Conservation (phyloP, 2,888 invertebrate species). For the Helleia helle region DNA sequence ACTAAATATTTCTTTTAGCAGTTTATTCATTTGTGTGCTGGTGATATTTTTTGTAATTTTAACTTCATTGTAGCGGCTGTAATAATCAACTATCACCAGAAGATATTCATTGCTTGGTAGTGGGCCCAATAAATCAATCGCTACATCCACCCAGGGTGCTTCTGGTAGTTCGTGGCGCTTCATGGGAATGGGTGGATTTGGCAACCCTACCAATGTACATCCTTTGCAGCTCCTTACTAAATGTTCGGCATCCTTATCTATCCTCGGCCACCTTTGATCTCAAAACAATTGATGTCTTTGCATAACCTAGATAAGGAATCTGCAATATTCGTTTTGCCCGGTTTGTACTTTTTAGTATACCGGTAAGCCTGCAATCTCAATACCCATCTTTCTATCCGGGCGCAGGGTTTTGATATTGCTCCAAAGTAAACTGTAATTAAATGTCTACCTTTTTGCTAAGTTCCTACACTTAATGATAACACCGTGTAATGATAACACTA, state of each 20-base stretch:
- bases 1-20: not conserved
- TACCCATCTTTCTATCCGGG: constrained; percentile 26
- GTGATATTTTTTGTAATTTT: constrained; percentile 15
- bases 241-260: constrained; percentile 26
- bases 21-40: too few species aligned
- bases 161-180: constrained; percentile 20
- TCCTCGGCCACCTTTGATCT: constrained; percentile 28
- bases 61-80: constrained; percentile 22
- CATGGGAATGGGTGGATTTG: constrained; percentile 18
- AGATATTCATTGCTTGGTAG: constrained; percentile 21
- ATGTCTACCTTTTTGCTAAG: too few species aligned
- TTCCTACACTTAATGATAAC: too few species aligned
- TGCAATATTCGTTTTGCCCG: not conserved
- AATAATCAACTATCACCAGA: constrained; percentile 24
- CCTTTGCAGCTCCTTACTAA: constrained; percentile 18
- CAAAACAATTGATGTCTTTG: too few species aligned
- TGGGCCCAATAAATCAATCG: constrained; percentile 22
- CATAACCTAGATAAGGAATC: not conserved
- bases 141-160: constrained; percentile 23
- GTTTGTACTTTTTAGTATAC: constrained; percentile 13
- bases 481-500: too few species aligned
- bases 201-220: constrained; percentile 19
- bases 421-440: constrained; percentile 29
- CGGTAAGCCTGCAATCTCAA: constrained; percentile 21
- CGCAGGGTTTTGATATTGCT: constrained; percentile 31